Conservation (phyloP, 30 jellyfish, hydroid and myxozoan genomes). For the Hydractinia echinata region DNA sequence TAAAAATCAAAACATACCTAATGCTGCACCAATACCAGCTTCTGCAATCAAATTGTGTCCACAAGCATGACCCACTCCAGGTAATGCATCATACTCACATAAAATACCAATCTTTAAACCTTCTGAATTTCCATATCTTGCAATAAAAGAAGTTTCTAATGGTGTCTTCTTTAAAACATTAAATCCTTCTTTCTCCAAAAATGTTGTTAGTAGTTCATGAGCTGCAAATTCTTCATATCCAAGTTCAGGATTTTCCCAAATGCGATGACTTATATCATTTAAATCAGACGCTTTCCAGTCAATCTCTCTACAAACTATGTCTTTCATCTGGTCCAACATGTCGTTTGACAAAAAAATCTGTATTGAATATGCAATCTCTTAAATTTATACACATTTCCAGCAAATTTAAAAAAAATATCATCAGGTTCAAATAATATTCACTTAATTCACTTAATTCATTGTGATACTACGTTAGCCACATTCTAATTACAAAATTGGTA, state of each 20-base stretch:
- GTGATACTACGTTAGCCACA: too few species aligned
- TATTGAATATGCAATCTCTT: too few species aligned
- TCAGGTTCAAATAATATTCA: too few species aligned
- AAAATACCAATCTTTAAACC: slow-evolving; percentile 71
- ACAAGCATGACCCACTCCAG: slow-evolving; percentile 93
- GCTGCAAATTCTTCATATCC: slow-evolving; percentile 67
- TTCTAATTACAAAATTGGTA: too few species aligned
- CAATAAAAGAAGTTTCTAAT: slow-evolving; percentile 79
- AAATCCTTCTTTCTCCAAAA: slow-evolving; percentile 75
- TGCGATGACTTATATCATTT: slow-evolving; percentile 53
- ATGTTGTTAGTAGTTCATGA: slow-evolving; percentile 51
- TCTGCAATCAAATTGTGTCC: slow-evolving; percentile 54
- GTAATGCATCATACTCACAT: slow-evolving; percentile 90
- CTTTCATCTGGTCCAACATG: slow-evolving; percentile 37
- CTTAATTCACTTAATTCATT: too few species aligned
- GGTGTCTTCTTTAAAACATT: slow-evolving; percentile 60
- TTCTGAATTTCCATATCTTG: slow-evolving; percentile 51
- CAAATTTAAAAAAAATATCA: too few species aligned
- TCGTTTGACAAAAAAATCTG: too few species aligned
- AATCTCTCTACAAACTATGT: slow-evolving; percentile 27
- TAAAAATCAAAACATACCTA: slow-evolving; percentile 44
- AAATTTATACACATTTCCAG: too few species aligned
- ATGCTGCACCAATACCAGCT: slow-evolving; percentile 86
- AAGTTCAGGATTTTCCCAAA: slow-evolving; percentile 80
- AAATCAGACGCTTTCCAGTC: slow-evolving; percentile 38